Evolutionary conservation across 2,888 invertebrate genomes (phyloP).

Genomic region (Perizoma flavofasciatum): DNA sequence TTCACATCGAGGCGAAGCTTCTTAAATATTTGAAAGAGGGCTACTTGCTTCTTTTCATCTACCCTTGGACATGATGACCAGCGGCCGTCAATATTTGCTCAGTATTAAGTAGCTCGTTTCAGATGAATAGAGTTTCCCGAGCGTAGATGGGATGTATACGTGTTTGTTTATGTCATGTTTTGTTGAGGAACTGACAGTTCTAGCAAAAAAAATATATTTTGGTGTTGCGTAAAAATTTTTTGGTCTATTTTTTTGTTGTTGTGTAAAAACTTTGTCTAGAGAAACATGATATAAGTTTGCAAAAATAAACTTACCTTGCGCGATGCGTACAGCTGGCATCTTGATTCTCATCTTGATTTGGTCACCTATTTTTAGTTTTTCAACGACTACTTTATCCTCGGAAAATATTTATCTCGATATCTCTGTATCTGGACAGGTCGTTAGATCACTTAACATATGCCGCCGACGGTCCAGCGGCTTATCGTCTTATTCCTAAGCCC

Average conservation of each 20-base stretch:
- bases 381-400: conserved; percentile 70
- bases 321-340: conserved; percentile 98
- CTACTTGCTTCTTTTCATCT: conserved; percentile 57
- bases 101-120: conserved; percentile 78
- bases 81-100: conserved; percentile 73
- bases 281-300: neutral
- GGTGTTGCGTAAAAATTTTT: neutral
- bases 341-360: conserved; percentile 97
- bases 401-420: conserved; percentile 72
- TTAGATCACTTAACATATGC: conserved; percentile 77
- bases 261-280: neutral
- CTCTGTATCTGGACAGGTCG: conserved; percentile 67
- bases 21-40: conserved; percentile 58
- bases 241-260: neutral
- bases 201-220: conserved; percentile 3
- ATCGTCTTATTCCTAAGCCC: conserved; percentile 69
- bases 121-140: conserved; percentile 67
- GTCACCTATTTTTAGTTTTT: conserved; percentile 83
- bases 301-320: conserved; percentile 89
- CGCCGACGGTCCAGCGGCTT: conserved; percentile 79
- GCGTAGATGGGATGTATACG: conserved; percentile 48
- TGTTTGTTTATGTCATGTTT: conserved; percentile 59
- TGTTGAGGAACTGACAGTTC: conserved; percentile 33
- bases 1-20: conserved; percentile 32
- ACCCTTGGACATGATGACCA: conserved; percentile 77